Conservation (phyloP, 2,888 invertebrate genomes). For the Microchrysa polita region DNA sequence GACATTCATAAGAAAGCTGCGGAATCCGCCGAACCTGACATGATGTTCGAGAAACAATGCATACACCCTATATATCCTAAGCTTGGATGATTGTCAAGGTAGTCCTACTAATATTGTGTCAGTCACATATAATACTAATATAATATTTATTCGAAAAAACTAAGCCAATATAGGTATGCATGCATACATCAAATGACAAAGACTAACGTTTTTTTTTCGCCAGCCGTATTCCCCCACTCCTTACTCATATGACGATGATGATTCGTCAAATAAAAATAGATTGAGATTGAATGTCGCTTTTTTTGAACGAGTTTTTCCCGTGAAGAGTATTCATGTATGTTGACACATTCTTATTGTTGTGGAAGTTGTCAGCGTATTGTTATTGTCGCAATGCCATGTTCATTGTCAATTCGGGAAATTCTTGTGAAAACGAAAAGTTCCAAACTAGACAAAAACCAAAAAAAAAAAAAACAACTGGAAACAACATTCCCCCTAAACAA, state of each 20-base stretch:
- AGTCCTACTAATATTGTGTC: neutral
- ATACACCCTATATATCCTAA: no score
- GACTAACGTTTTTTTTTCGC: conserved; percentile 25
- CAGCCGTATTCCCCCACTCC: conserved; percentile 28
- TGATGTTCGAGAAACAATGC: no score
- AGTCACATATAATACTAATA: conserved; percentile 2
- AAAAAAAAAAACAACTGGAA: no score
- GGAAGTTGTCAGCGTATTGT: neutral
- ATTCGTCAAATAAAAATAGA: conserved; percentile 37
- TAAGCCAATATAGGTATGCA: neutral
- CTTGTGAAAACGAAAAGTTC: neutral
- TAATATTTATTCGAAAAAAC: conserved; percentile 26
- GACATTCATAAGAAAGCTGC: conserved; percentile 18
- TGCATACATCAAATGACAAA: neutral
- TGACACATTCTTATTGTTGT: no score
- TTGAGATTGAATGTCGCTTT: conserved; percentile 7
- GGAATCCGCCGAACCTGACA: no score
- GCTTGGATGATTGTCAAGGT: neutral
- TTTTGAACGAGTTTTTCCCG: conserved; percentile 2
- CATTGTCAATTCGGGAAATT: neutral
- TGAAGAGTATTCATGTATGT: neutral
- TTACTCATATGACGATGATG: conserved; percentile 2
- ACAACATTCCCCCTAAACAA: no score
- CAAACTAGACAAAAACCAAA: no score
- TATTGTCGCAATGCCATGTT: neutral